Conservation (phyloP, 2,888 invertebrate species). For the Chymomyza amoena region DNA sequence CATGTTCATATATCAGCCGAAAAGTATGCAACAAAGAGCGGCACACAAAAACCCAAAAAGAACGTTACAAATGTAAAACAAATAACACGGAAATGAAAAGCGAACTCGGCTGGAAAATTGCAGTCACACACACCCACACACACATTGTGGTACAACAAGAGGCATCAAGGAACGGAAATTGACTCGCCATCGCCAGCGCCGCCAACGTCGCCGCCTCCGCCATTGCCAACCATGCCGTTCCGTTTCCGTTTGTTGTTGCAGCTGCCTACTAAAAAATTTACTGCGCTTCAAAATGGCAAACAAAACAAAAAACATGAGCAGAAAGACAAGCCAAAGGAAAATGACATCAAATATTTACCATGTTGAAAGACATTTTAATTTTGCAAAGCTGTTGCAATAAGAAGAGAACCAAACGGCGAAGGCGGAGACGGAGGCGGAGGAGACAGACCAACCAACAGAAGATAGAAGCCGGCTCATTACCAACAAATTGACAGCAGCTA, state of each 20-base stretch:
- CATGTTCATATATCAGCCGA: constrained; percentile 58
- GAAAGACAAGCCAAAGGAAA: constrained; percentile 26
- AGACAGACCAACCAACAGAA: not conserved
- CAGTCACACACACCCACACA: constrained; percentile 37
- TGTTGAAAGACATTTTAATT: constrained; percentile 58
- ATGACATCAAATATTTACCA: constrained; percentile 58
- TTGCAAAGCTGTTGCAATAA: constrained; percentile 10
- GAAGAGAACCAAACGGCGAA: constrained; percentile 2
- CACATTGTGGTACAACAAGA: not conserved
- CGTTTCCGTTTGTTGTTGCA: constrained; percentile 55
- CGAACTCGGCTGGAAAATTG: constrained; percentile 71
- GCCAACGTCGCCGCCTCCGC: no score
- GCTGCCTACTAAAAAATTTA: constrained; percentile 61
- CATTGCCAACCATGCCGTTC: constrained; percentile 51
- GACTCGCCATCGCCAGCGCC: constrained; percentile 44
- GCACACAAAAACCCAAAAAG: not conserved
- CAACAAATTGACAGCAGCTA: constrained; percentile 44
- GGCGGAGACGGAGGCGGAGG: not conserved
- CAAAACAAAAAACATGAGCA: constrained; percentile 24
- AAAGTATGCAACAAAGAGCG: constrained; percentile 34
- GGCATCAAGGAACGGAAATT: constrained; percentile 45
- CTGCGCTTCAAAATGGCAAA: constrained; percentile 51
- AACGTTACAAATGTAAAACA: constrained; percentile 51
- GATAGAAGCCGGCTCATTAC: constrained; percentile 35
- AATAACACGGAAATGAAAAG: constrained; percentile 72